Evolutionary conservation across 2,113 vertebrate genomes (phyloP), one percentile per base, ranked within the genome.

Genomic region (Tauraco erythrolophus): DNA sequence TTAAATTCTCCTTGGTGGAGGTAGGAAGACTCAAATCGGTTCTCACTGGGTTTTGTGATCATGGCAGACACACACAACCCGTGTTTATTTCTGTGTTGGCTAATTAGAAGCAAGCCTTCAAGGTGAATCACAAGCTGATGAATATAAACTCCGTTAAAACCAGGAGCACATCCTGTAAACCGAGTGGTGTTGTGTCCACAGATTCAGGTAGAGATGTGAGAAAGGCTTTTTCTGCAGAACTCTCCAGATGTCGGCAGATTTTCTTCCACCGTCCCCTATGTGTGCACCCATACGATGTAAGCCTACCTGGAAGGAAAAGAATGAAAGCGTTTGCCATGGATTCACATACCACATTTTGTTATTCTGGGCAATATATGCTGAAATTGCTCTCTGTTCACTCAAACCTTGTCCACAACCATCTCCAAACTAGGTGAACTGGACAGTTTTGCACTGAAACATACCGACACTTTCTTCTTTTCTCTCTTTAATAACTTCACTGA

Each of bases 21-120:
- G 61, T 62, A 86, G 75, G 50, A 75, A 92, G 82, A 69, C 46
- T 88, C n/a, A 66, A 77, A 89, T 96, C 15, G 89, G 50, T 95
- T 86, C 37, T 80, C 39, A 33, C 19, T 2, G 7, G 24, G 30
- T 58, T 91, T 92, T 0, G 3, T 78, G 68, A 66, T 70, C 43
- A 15, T 39, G 64, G 33, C 43, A 81, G 58, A 33, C 37, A 76
- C 66, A 86, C 31, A 46, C 18, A 66, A 90, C 65, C 16, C 11
- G 11, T 70, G 57, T 8, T 87, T 78, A 71, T 84, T 91, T 82
- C 33, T 94, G 25, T 85, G 43, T 60, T 16, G 35, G 58, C 41
- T 74, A 92, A 86, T 86, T 64, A 93, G 25, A 72, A 84, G 16
- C 62, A 80, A 86, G 18, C 3, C 33, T 80, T 93, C 50, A 74